A percentile compares a stretch with the other conserved stretches of the same genome.
phyloP scores from a whole-genome alignment of 2,888 invertebrate genomes.

The Acanthosoma haemorrhoidale region DNA sequence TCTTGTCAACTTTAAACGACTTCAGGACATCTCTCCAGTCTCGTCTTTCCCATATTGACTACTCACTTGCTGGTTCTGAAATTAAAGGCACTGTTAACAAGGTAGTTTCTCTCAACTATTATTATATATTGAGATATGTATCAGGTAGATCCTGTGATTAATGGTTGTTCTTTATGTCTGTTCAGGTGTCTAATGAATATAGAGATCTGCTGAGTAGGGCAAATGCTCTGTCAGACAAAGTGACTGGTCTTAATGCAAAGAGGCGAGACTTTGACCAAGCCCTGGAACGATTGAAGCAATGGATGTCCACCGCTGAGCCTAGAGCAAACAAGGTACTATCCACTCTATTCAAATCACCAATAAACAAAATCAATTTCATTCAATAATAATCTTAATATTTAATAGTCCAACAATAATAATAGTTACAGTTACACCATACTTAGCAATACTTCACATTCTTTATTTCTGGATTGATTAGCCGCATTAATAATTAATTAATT shows the following conservation, averaged over 20 bases:
- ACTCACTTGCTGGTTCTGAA: constrained; percentile 23
- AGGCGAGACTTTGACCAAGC: constrained; percentile 76
- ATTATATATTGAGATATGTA: not conserved
- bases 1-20: constrained; percentile 74
- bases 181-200: constrained; percentile 32
- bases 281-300: constrained; percentile 70
- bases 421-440: too few relatives aligned
- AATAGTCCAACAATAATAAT: too few relatives aligned
- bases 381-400: too few relatives aligned
- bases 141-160: not conserved
- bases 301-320: constrained; percentile 65
- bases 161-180: not conserved
- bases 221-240: constrained; percentile 73
- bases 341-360: too few relatives aligned
- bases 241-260: constrained; percentile 71
- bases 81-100: constrained; percentile 24
- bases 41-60: constrained; percentile 69
- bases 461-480: too few relatives aligned
- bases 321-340: constrained; percentile 53
- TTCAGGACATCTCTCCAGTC: constrained; percentile 80
- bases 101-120: not conserved
- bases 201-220: constrained; percentile 47
- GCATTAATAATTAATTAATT: too few relatives aligned
- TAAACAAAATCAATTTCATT: too few relatives aligned
- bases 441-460: too few relatives aligned